These are phyloP conservation scores for Myotis planiceps DNA, from an alignment of 2,797 vertebrate species.

Conservation along the genomic window DNA sequence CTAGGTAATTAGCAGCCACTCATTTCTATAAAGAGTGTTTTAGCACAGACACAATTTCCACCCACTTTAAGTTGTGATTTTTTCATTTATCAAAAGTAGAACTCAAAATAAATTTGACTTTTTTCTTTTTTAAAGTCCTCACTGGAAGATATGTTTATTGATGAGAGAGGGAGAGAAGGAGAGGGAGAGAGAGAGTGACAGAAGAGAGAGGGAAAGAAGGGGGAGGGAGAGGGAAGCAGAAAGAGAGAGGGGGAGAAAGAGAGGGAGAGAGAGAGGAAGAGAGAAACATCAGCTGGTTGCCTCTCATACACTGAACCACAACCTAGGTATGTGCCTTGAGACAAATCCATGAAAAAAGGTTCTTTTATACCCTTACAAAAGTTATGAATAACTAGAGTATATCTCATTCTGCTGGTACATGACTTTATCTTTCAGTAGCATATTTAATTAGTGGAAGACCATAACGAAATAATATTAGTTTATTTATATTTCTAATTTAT, in stretches of 20 bases:
- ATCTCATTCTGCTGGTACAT: neutral
- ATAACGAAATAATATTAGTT: neutral
- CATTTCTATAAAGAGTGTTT: neutral
- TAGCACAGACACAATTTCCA: neutral
- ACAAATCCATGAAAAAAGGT: neutral
- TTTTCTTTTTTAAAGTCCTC: neutral
- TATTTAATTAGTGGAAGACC: conserved; percentile 28
- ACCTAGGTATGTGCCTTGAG: neutral
- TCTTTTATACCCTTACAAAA: neutral
- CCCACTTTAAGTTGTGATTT: neutral
- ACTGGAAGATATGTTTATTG: neutral
- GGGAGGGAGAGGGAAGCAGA: neutral
- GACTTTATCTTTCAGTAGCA: neutral
- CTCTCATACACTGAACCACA: neutral
- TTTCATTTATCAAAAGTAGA: neutral
- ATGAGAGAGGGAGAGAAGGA: neutral
- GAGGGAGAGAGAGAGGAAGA: neutral
- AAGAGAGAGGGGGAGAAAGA: neutral
- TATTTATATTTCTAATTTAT: conserved; percentile 45
- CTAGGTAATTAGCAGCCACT: neutral
- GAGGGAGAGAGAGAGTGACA: no score
- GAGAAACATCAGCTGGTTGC: neutral
- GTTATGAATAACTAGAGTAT: neutral
- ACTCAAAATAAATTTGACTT: conserved; percentile 40
- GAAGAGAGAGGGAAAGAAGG: no score